phyloP scores from a whole-genome alignment of 2,113 vertebrate species.

The Phaetusa simplex region DNA sequence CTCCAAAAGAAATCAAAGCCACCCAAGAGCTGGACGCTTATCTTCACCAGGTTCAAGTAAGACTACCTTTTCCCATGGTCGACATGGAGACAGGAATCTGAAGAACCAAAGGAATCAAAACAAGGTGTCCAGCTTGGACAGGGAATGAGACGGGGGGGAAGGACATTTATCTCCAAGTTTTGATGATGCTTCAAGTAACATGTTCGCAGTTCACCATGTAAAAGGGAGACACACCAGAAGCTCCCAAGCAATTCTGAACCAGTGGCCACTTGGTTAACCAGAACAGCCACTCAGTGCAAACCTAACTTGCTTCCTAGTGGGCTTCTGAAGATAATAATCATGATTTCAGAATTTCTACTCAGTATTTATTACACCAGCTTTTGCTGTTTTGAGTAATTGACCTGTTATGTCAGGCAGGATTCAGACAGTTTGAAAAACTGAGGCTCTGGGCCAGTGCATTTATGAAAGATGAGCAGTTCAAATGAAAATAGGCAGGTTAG shows the following conservation, averaged over 20 bases:
- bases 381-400: not conserved
- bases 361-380: not conserved
- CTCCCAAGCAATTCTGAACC: not conserved
- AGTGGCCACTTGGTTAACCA: not conserved
- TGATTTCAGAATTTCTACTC: not conserved
- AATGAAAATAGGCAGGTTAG: not conserved
- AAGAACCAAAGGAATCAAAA: not conserved
- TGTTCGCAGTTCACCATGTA: rapidly evolving
- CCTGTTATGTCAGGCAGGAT: not conserved
- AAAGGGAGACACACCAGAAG: not conserved
- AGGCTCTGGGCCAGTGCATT: not conserved
- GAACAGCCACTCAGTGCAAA: not conserved
- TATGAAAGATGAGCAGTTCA: not conserved
- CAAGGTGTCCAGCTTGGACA: not conserved
- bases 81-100: not conserved
- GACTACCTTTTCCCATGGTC: not conserved
- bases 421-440: not conserved
- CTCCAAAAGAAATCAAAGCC: not conserved
- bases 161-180: not conserved
- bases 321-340: not conserved
- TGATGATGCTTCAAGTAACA: not conserved
- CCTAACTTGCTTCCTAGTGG: not conserved
- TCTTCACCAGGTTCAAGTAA: not conserved
- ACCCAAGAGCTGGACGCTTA: not conserved
- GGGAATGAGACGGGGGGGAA: rapidly evolving